Conservation (phyloP, 2,888 invertebrate species). For the Macrophya annulata region DNA sequence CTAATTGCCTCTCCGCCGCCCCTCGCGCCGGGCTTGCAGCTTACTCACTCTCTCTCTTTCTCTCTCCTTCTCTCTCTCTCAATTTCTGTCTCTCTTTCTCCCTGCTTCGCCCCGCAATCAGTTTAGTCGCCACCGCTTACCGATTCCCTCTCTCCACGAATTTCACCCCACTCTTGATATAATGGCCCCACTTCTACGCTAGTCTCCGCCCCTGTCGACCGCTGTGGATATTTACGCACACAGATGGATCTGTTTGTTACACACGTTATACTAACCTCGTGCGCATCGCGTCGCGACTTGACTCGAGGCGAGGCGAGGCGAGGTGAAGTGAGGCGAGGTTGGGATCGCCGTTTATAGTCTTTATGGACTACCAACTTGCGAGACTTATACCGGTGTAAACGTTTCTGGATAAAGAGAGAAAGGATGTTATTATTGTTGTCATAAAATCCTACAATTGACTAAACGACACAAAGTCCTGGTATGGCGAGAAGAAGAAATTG, state of each 20-base stretch:
- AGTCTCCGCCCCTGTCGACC: slow-evolving; percentile 49
- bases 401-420: slow-evolving; percentile 3
- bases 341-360: neutral
- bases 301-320: no score
- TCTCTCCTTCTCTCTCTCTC: neutral
- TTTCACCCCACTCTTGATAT: slow-evolving; percentile 34
- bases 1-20: slow-evolving; percentile 45
- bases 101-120: slow-evolving; percentile 22
- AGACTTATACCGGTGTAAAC: neutral
- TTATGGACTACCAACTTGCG: slow-evolving; percentile 1
- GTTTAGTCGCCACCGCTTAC: slow-evolving; percentile 32
- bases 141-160: slow-evolving; percentile 26
- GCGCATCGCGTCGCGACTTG: neutral
- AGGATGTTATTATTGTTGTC: neutral
- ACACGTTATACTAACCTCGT: slow-evolving; percentile 35
- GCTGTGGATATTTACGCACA: slow-evolving; percentile 30
- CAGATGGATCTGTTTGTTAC: neutral
- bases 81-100: neutral
- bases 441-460: neutral
- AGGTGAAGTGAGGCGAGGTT: neutral
- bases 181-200: slow-evolving; percentile 40
- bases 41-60: neutral
- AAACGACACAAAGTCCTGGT: neutral
- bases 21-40: neutral
- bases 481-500: neutral